Evolutionary conservation across 1,140 invertebrate species (phyloP), one percentile per base, ranked within the genome.

Genomic region (Cheumatopsyche charites): DNA sequence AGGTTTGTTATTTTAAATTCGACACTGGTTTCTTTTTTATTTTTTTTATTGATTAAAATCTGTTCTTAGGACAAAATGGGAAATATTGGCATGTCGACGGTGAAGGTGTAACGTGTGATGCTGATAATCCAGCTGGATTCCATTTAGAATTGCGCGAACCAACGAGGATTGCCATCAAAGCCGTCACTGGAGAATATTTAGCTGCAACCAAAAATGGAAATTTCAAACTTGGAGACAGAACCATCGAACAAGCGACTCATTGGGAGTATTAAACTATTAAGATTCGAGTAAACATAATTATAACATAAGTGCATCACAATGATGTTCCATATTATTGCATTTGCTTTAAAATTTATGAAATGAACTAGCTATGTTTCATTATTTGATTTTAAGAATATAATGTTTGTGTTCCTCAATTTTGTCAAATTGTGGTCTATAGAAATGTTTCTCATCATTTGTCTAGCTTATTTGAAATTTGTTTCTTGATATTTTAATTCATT

Each of bases 131-230:
- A n/a, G 91, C 94, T 80, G 91, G 92, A 45, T 98, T 98, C 86
- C 94, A 92, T 78, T 86, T 98, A 75, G 95, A 98, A 85, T 87
- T 98, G 67, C 90, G 94, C 67, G 95, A 96, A 82, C 93, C 94
- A 6, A 96, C 94, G 63, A 88, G 93, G 77, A 90, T 98, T 77
- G 93, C 92, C 82, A 96, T 98, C 83, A 96, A 94, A 83, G 87
- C 88, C 42, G 75, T 75, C 71, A 84, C 86, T 71, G 92, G 93
- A 47, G 88, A 90, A 78, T 98, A 96, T 84, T 84, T 98, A 70
- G 89, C 91, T 70, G 94, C 96, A 67, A 94, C 94, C 78, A 98
- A 98, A 85, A 98, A 98, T 83, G 96, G 97, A 58, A 89, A 90
- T 69, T 92, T 98, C 85, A 91, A 91, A 79, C 88, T 97, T 42